phyloP scores from a whole-genome alignment of 2,113 vertebrate genomes.

The Crypturellus undulatus region DNA sequence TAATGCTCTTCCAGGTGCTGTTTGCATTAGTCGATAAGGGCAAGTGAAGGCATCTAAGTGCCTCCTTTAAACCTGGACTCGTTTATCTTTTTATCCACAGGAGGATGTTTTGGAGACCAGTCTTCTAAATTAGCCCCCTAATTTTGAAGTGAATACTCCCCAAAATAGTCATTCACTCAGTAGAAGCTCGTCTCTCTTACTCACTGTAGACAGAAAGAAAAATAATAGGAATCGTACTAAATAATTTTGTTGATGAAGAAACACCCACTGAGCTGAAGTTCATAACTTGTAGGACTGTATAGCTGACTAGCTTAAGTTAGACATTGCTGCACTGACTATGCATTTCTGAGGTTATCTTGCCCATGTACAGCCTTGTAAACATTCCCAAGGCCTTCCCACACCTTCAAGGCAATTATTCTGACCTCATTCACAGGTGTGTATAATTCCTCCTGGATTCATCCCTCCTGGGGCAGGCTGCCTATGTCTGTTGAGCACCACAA shows the following conservation, averaged over 20 bases:
- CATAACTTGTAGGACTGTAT: neutral
- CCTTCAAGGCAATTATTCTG: neutral
- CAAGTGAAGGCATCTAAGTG: neutral
- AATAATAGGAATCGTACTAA: neutral
- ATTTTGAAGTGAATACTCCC: neutral
- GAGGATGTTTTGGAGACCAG: neutral
- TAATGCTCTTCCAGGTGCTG: neutral
- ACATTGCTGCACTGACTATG: neutral
- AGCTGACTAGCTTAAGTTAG: neutral
- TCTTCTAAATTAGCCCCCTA: neutral
- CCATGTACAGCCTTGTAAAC: neutral
- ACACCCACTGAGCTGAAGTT: neutral
- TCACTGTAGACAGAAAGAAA: neutral
- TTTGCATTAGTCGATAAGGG: neutral
- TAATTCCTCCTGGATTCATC: neutral
- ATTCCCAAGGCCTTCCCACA: neutral
- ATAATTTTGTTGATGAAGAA: neutral
- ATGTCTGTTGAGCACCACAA: rapidly evolving
- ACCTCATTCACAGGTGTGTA: neutral
- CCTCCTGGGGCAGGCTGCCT: neutral
- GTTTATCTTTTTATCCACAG: slow-evolving; percentile 3
- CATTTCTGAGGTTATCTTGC: neutral
- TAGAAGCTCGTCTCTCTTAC: neutral
- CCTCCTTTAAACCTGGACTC: neutral
- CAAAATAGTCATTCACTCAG: neutral